These are phyloP conservation scores for Medauroidea extradentata DNA, from an alignment of 1,140 invertebrate species.

Conservation along the genomic window DNA sequence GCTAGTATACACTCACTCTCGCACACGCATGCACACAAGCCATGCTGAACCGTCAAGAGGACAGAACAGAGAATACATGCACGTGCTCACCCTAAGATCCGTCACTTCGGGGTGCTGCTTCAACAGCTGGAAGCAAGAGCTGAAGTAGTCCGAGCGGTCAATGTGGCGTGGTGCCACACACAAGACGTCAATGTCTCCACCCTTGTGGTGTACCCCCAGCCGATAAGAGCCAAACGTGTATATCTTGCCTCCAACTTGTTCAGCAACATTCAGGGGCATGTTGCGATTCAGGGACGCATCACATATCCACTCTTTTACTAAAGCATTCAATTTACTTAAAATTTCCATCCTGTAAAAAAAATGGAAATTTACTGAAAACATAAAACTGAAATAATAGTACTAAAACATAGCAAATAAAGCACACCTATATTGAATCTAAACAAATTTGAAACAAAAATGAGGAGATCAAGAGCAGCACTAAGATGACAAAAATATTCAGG, in stretches of 20 bases:
- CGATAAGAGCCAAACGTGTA: constrained; percentile 88
- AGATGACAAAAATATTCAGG: no score
- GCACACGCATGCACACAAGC: no score
- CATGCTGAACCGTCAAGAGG: no score
- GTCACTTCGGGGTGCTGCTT: constrained; percentile 84
- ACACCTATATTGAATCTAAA: no score
- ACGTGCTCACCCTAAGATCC: constrained; percentile 65
- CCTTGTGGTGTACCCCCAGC: constrained; percentile 90
- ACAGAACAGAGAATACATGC: no score
- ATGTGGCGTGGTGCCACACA: constrained; percentile 97
- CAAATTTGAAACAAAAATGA: no score
- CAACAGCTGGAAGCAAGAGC: constrained; percentile 87
- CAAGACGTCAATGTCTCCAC: constrained; percentile 98
- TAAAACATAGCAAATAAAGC: no score
- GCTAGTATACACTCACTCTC: no score
- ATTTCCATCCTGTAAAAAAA: constrained; percentile 50
- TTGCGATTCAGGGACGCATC: constrained; percentile 83
- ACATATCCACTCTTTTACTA: constrained; percentile 90
- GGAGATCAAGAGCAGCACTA: no score
- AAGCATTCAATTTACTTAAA: constrained; percentile 72
- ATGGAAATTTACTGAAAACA: no score
- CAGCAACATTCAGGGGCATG: constrained; percentile 80
- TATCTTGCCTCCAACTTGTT: constrained; percentile 93
- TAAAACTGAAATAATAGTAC: no score
- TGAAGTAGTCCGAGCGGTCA: constrained; percentile 90